phyloP scores from a whole-genome alignment of 2,797 vertebrate genomes.

The Semaprochilodus insignis region DNA sequence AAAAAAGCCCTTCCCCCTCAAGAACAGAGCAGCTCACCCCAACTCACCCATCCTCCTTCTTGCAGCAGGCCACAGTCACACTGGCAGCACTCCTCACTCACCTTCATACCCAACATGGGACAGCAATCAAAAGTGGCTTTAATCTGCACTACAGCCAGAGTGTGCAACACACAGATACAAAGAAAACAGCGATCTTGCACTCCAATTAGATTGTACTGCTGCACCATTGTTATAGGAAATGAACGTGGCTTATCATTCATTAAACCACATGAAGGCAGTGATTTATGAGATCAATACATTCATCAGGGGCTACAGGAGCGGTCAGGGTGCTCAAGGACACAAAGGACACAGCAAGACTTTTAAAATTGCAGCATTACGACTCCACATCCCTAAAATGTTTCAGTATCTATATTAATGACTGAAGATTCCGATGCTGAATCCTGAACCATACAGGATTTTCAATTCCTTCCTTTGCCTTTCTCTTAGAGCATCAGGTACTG shows the following conservation, averaged over 20 bases:
- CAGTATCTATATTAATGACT: too few species aligned
- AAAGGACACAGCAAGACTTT: neutral
- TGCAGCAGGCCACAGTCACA: constrained; percentile 29
- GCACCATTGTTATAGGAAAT: neutral
- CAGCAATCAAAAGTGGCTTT: constrained; percentile 37
- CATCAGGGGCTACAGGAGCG: neutral
- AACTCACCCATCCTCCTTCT: constrained; percentile 15
- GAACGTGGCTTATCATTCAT: too few species aligned
- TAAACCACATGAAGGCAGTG: neutral
- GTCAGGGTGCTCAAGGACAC: neutral
- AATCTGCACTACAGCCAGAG: constrained; percentile 14
- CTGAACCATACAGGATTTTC: too few species aligned
- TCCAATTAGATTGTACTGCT: neutral
- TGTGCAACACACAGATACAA: constrained; percentile 15
- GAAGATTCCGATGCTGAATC: too few species aligned
- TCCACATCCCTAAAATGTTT: too few species aligned
- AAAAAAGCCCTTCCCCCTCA: constrained; percentile 23
- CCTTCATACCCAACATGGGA: constrained; percentile 48
- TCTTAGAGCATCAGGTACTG: too few species aligned
- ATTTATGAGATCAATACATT: neutral
- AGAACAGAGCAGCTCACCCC: constrained; percentile 29
- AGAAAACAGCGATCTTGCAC: neutral
- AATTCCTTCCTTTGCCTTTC: too few species aligned
- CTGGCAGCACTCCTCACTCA: constrained; percentile 47
- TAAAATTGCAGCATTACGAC: neutral